phyloP scores from a whole-genome alignment of 2,797 vertebrate species.

The Aulostomus chinensis region DNA sequence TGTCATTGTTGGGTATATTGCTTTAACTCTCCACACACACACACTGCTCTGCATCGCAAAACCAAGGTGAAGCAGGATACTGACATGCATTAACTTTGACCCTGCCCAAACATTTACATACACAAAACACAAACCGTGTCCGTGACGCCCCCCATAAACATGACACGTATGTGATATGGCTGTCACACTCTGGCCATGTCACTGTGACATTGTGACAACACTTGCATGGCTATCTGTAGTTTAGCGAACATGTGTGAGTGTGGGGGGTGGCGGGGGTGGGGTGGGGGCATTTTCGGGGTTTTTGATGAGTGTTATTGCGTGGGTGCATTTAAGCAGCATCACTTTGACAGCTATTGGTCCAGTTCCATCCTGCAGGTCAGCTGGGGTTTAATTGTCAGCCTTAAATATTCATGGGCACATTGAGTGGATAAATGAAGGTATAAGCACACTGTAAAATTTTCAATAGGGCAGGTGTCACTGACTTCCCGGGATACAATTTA shows the following conservation, averaged over 20 bases:
- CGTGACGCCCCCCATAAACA: conserved; percentile 61
- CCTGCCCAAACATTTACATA: conserved; percentile 69
- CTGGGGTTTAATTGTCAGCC: conserved; percentile 80
- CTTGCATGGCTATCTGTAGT: conserved; percentile 21
- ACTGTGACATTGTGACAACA: conserved; percentile 57
- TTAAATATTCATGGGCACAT: conserved; percentile 84
- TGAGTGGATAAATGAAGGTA: conserved; percentile 84
- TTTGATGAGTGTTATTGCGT: conserved; percentile 39
- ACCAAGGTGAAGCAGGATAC: conserved; percentile 62
- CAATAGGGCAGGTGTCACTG: conserved; percentile 82
- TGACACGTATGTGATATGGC: conserved; percentile 63
- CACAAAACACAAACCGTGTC: conserved; percentile 58
- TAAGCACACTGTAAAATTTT: conserved; percentile 82
- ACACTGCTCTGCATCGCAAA: conserved; percentile 35
- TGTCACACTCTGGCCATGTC: conserved; percentile 53
- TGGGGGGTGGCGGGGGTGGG: neutral
- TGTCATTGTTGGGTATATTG: conserved; percentile 22
- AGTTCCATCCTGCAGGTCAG: conserved; percentile 72
- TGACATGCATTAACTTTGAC: conserved; percentile 72
- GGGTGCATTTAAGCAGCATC: conserved; percentile 49
- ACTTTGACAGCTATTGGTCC: conserved; percentile 55
- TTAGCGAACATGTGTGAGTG: conserved; percentile 13
- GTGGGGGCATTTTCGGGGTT: conserved; percentile 18
- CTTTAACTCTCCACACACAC: conserved; percentile 17
- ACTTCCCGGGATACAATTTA: conserved; percentile 81